Conservation (phyloP, 2,113 vertebrate species). For the Nettapus auritus region DNA sequence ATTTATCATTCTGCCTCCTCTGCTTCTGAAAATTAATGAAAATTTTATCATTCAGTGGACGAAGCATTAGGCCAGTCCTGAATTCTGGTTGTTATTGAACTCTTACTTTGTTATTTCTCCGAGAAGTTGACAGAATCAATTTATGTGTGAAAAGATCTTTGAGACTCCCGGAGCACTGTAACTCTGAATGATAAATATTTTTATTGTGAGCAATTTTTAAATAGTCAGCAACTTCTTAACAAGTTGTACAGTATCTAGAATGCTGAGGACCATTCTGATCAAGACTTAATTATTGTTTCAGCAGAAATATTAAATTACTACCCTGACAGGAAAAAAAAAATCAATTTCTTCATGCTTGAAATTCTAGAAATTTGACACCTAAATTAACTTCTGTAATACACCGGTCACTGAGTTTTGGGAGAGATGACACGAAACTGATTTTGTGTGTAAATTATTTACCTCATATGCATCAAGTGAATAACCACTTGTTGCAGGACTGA, state of each 20-base stretch:
- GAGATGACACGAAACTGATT: neutral
- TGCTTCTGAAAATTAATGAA: slow-evolving; percentile 45
- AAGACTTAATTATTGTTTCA: neutral
- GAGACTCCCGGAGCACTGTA: neutral
- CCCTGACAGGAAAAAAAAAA: neutral
- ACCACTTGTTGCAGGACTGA: neutral
- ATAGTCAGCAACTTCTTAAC: neutral
- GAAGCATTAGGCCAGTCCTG: neutral
- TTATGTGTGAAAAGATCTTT: neutral
- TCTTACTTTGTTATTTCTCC: slow-evolving; percentile 34
- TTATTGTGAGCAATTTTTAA: neutral
- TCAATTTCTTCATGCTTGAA: neutral
- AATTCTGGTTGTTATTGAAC: slow-evolving; percentile 26
- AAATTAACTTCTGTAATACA: neutral
- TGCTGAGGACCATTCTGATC: neutral
- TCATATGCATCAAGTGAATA: neutral
- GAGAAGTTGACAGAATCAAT: slow-evolving; percentile 8
- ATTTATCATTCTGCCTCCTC: slow-evolving; percentile 32
- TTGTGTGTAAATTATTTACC: neutral
- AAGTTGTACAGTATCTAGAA: neutral
- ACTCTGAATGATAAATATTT: slow-evolving; percentile 21
- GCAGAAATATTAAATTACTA: neutral
- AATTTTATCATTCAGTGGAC: slow-evolving; percentile 15
- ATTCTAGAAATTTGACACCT: neutral
- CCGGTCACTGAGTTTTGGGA: neutral